A percentile compares a stretch with the other conserved stretches of the same genome.
Evolutionary conservation across 2,888 invertebrate genomes (phyloP).

Genomic region (Pyrrhosoma nymphula): DNA sequence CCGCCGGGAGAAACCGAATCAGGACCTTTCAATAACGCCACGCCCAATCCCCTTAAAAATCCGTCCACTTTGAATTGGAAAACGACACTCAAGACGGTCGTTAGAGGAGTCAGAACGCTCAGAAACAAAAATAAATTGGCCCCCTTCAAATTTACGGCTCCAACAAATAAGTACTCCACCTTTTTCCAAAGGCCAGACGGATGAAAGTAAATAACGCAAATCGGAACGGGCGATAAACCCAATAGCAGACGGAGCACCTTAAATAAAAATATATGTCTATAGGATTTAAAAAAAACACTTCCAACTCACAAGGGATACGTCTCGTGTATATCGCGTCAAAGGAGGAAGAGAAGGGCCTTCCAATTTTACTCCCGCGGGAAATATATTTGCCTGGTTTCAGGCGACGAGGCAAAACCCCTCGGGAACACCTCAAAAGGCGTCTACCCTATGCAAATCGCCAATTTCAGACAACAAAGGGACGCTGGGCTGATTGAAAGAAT

Average conservation of each 20-base stretch:
- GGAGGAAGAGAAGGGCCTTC: neutral
- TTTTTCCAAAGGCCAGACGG: neutral
- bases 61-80: slow-evolving; percentile 20
- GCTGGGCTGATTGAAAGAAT: slow-evolving; percentile 6
- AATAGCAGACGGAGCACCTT: neutral
- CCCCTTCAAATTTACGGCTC: slow-evolving; percentile 1
- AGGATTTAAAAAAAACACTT: neutral
- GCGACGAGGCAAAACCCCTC: neutral
- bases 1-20: neutral
- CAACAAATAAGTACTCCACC: slow-evolving; percentile 14
- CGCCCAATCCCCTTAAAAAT: neutral
- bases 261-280: neutral
- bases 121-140: slow-evolving; percentile 9
- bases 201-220: slow-evolving; percentile 28
- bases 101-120: slow-evolving; percentile 23
- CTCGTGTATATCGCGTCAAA: neutral
- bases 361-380: neutral
- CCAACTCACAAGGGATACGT: neutral
- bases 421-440: neutral
- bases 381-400: slow-evolving; percentile 12
- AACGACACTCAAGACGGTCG: slow-evolving; percentile 39
- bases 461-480: slow-evolving; percentile 22
- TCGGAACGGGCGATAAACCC: neutral
- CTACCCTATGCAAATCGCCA: slow-evolving; percentile 30
- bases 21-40: neutral